Evolutionary conservation across 2,888 invertebrate species (phyloP), one percentile per base, ranked within the genome.

Genomic region (Hermodice carunculata): DNA sequence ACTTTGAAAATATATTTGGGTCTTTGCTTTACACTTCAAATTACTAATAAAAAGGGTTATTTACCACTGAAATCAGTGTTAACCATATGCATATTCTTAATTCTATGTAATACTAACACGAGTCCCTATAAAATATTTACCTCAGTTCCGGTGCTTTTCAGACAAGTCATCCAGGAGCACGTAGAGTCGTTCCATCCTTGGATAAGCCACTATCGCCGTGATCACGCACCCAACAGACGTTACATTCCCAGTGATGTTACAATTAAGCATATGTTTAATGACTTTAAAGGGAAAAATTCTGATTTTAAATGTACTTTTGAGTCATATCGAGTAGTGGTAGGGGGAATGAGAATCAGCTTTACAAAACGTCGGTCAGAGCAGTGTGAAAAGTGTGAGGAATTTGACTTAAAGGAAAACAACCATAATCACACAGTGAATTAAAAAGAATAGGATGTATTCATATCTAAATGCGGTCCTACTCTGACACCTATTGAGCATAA

Each of bases 311-410:
- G 53, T 49, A 22, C 28, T 22, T 70, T 57, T 34, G 56, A 44
- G 24, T 42, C 53, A 5, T 69, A 69, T 43, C 34, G 57, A 22
- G 37, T 40, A 22, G 22, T 32, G 6, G 49, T 68, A 5, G 29
- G 28, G 17, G 53, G 51, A n/a, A 57, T 48, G 58, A 68, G 58
- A 24, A 67, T 67, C 29, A 68, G 67, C 37, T 68, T 67, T 57
- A 29, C 62, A 3, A 67, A 67, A 42, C 52, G 67, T 17, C 58
- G 66, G 6, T 40, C 63, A 34, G 64, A 68, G 37, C 56, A 64
- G 40, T 68, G 69, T 49, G 64, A 69, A 60, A 32, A 14, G 14
- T 69, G 69, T 43, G 26, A 42, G 42, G 24, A 42, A 34, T 48
- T 49, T 8, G 37, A 53, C 6, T 6, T 53, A 43, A 24, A 58